phyloP scores from a whole-genome alignment of 2,888 invertebrate genomes.

The Hydroisotoma schaefferi region DNA sequence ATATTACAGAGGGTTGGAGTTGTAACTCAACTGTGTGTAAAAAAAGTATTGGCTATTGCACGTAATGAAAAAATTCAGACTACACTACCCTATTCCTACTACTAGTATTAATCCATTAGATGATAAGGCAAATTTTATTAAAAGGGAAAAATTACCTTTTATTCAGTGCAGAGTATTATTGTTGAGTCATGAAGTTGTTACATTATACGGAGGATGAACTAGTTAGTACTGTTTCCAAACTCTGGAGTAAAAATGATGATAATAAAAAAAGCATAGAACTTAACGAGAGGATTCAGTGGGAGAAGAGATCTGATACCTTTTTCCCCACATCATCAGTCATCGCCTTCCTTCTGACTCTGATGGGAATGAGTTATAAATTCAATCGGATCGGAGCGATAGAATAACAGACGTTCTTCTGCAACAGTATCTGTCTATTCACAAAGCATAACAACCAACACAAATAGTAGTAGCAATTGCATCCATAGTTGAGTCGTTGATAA shows the following conservation, averaged over 20 bases:
- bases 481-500: neutral
- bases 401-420: neutral
- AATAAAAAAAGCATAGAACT: too few species aligned
- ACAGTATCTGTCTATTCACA: neutral
- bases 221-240: constrained; percentile 7
- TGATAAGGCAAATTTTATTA: constrained; percentile 15
- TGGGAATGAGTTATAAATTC: constrained; percentile 4
- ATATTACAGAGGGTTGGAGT: too few species aligned
- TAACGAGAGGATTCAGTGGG: neutral
- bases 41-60: constrained; percentile 1
- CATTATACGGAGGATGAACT: too few species aligned
- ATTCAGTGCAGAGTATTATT: neutral
- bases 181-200: constrained; percentile 11
- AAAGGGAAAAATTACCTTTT: constrained; percentile 12
- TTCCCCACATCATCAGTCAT: constrained; percentile 11
- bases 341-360: constrained; percentile 1
- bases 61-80: constrained; percentile 9
- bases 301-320: constrained; percentile 4
- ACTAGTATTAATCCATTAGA: constrained; percentile 15
- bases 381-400: constrained; percentile 5
- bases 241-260: too few species aligned
- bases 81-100: neutral
- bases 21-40: too few species aligned
- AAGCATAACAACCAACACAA: neutral
- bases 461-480: too few species aligned